Evolutionary conservation across 2,888 invertebrate genomes (phyloP), one percentile per base, ranked within the genome.

Genomic region (Tridacna crocea): DNA sequence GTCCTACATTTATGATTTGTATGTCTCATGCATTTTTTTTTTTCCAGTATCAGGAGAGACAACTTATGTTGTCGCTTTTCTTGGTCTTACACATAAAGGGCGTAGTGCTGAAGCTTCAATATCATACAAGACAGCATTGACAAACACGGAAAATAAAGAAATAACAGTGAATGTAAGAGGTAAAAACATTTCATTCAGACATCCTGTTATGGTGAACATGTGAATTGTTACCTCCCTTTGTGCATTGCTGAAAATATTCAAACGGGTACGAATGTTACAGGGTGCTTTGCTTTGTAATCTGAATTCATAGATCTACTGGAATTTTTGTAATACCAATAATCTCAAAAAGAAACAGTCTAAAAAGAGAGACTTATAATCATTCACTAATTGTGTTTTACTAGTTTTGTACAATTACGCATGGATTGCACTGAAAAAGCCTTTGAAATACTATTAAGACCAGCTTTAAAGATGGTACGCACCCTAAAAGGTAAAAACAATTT

Each of bases 61-160:
- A 22, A 70, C 70, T 11, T 70, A 70, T 26, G 51, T 70, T 8
- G 51, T 70, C 26, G 70, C 70, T n/a, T 24, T 70, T 11, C 47
- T 70, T n/a, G 70, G 70, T 22, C 70, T 46, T 22, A 47, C 27
- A 27, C n/a, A n/a, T 19, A 46, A 47, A 27, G n/a, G 47, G 19
- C 68, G 46, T 47, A n/a, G 15, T 6, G n/a, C 19, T 19, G 46
- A 68, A 11, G n/a, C 22, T n/a, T 27, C 46, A 6, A 51, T 70
- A 11, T 51, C 70, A 0, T 70, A 70, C 51, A 24, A 48, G 6
- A 26, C 51, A 15, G 70, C 51, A 11, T 0, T 70, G 12, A 70
- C 70, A 51, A 70, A 70, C 24, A n/a, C 51, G 8, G 48, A 8
- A 22, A 51, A 22, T 8, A 22, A 22, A 8, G 70, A 70, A 4